These are phyloP conservation scores for Cotesia typhae DNA, from an alignment of 1,140 invertebrate genomes.

Conservation along the genomic window DNA sequence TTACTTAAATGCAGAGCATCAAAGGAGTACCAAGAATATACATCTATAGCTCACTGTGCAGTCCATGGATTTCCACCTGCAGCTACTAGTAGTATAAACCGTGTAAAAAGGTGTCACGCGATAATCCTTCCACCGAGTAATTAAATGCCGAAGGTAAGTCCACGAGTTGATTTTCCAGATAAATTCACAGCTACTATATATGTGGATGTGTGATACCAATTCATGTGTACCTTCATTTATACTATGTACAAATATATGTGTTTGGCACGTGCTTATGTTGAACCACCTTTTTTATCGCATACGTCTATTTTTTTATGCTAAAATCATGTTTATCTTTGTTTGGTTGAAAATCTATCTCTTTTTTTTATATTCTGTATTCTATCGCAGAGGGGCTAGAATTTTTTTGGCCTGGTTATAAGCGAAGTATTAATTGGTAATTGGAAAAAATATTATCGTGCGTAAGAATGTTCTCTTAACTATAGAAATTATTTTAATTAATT, in stretches of 20 bases:
- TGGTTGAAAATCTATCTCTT: too few relatives aligned
- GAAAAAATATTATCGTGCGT: too few relatives aligned
- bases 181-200: constrained; percentile 32
- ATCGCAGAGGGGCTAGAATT: too few relatives aligned
- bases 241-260: constrained; percentile 6
- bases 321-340: too few relatives aligned
- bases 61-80: constrained; percentile 30
- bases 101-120: constrained; percentile 49
- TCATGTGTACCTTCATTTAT: constrained; percentile 6
- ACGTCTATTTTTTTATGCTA: too few relatives aligned
- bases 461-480: too few relatives aligned
- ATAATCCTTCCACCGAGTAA: constrained; percentile 43
- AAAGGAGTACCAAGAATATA: constrained; percentile 2
- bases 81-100: constrained; percentile 16
- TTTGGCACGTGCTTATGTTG: constrained; percentile 42
- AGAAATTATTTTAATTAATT: too few relatives aligned
- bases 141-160: constrained; percentile 46
- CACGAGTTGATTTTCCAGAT: constrained; percentile 45
- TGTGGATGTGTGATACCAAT: constrained; percentile 11
- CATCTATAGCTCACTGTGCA: neutral
- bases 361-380: too few relatives aligned
- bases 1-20: constrained; percentile 1
- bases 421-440: too few relatives aligned
- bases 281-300: neutral
- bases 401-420: too few relatives aligned